These are phyloP conservation scores for Mesoclemmys tuberculata DNA, from an alignment of 2,113 vertebrate species.

Conservation along the genomic window DNA sequence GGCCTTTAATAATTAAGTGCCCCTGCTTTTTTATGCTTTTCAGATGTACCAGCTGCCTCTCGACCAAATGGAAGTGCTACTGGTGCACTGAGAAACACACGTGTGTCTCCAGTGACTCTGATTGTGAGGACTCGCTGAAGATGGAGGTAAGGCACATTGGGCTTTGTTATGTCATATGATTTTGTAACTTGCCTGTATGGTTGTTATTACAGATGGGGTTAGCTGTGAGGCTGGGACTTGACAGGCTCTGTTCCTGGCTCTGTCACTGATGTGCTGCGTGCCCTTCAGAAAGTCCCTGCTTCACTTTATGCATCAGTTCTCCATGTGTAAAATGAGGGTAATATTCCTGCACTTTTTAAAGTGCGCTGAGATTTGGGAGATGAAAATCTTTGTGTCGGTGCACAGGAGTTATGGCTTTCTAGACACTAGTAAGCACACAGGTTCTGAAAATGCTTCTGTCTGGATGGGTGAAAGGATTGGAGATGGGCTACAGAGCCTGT, in stretches of 20 bases:
- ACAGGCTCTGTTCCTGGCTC: neutral
- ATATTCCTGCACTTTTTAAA: neutral
- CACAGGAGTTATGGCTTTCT: fast-evolving
- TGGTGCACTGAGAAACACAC: conserved; percentile 86
- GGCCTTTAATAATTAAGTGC: neutral
- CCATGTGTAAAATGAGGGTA: neutral
- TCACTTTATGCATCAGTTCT: fast-evolving
- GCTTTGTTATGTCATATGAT: neutral
- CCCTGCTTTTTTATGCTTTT: conserved; percentile 3
- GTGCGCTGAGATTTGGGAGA: neutral
- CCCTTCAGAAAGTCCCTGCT: no score
- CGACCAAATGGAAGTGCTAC: conserved; percentile 88
- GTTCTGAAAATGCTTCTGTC: neutral
- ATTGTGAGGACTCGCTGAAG: conserved; percentile 60
- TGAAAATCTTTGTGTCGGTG: neutral
- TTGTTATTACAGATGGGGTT: no score
- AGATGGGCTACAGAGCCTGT: neutral
- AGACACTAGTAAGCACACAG: fast-evolving
- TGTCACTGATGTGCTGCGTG: neutral
- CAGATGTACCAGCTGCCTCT: conserved; percentile 94
- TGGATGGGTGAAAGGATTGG: fast-evolving
- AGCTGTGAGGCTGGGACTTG: neutral
- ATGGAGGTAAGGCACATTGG: conserved; percentile 76
- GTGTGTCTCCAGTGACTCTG: conserved; percentile 87
- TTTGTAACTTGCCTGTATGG: fast-evolving